A percentile compares a stretch with the other conserved stretches of the same genome.
Conservation (phyloP, 1,140 invertebrate species). For the Drosophila varians region DNA sequence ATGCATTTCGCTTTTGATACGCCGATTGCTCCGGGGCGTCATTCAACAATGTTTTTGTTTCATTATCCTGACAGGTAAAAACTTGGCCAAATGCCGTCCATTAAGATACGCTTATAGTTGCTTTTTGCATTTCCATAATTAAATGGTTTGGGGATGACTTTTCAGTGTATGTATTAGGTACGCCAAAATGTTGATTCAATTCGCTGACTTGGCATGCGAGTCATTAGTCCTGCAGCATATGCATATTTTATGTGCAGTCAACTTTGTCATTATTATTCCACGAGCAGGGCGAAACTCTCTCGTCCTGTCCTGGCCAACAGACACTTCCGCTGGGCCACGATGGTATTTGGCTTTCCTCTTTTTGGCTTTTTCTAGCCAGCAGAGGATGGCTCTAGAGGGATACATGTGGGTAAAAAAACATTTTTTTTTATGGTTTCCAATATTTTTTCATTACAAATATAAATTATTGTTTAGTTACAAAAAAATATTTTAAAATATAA, state of each 20-base stretch:
- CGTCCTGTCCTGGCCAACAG: background rate
- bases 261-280: constrained; percentile 54
- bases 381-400: no score
- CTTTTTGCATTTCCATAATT: background rate
- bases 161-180: background rate
- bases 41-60: background rate
- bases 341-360: background rate
- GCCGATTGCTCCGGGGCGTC: constrained; percentile 17
- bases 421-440: background rate
- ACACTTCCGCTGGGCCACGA: constrained; percentile 12
- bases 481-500: no score
- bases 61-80: background rate
- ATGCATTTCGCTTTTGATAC: constrained; percentile 36
- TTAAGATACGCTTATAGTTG: background rate
- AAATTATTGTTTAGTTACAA: no score
- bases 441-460: no score
- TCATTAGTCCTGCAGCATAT: constrained; percentile 56
- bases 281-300: constrained; percentile 2
- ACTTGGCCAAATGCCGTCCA: background rate
- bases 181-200: constrained; percentile 55
- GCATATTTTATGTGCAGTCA: constrained; percentile 42
- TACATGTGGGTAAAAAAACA: no score
- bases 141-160: constrained; percentile 21
- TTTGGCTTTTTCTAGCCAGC: background rate
- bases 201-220: constrained; percentile 63